phyloP scores from a whole-genome alignment of 2,888 invertebrate species.

The Liopterus haemorrhoidalis region DNA sequence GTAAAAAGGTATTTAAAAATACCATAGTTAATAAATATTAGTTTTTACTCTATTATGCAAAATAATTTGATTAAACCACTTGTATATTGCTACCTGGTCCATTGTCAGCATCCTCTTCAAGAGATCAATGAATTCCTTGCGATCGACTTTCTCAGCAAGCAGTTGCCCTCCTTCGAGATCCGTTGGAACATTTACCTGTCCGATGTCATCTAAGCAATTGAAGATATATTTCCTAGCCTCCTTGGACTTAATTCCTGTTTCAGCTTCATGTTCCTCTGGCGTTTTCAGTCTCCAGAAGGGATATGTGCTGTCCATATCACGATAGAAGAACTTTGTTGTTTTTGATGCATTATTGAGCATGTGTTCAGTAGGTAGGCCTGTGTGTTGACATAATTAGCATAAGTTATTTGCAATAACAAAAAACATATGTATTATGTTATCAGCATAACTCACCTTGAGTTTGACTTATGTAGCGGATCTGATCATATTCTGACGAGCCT shows the following conservation, averaged over 20 bases:
- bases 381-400: conserved; percentile 5
- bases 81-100: conserved; percentile 74
- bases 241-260: conserved; percentile 97
- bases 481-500: conserved; percentile 98
- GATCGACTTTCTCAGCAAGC: conserved; percentile 93
- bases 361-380: conserved; percentile 96
- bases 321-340: conserved; percentile 96
- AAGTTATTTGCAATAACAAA: not conserved
- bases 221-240: conserved; percentile 99
- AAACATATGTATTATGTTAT: not conserved
- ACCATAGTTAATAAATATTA: not conserved
- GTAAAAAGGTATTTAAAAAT: conserved; percentile 17
- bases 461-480: conserved; percentile 79
- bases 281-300: conserved; percentile 86
- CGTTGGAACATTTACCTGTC: conserved; percentile 92
- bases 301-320: conserved; percentile 88
- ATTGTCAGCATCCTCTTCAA: conserved; percentile 97
- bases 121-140: conserved; percentile 95
- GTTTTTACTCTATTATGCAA: conserved; percentile 4
- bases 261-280: conserved; percentile 96
- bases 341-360: conserved; percentile 97
- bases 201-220: conserved; percentile 98
- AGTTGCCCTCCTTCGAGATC: conserved; percentile 95
- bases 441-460: conserved; percentile 53
- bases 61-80: conserved; percentile 30